phyloP scores from a whole-genome alignment of 2,113 vertebrate species.

The Ornithorhynchus anatinus region DNA sequence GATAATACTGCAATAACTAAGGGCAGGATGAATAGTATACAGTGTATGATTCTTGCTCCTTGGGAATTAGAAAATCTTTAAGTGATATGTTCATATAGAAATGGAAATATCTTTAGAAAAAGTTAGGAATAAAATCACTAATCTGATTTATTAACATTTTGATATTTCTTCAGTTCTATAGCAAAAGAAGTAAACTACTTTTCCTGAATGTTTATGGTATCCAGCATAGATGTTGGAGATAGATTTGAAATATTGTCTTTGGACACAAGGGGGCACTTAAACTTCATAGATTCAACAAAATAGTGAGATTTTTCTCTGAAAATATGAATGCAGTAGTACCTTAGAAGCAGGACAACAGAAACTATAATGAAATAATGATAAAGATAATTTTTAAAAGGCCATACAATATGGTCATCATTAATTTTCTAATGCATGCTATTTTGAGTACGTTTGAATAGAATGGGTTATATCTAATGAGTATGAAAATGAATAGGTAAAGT shows the following conservation, averaged over 20 bases:
- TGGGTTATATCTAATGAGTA: background rate
- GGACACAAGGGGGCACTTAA: constrained; percentile 75
- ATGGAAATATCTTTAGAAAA: too few species aligned
- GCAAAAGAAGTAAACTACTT: background rate
- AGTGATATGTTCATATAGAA: too few species aligned
- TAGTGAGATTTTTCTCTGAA: background rate
- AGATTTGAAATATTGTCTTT: constrained; percentile 14
- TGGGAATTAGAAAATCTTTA: background rate
- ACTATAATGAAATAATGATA: background rate
- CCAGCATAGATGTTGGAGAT: background rate
- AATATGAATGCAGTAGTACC: background rate
- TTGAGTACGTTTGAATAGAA: background rate
- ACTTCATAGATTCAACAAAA: constrained; percentile 25
- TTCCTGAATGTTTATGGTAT: fast-evolving
- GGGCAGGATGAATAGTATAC: background rate
- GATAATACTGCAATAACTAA: background rate
- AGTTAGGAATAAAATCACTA: background rate
- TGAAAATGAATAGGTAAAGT: background rate
- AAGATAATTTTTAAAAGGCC: background rate
- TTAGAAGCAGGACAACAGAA: constrained; percentile 8
- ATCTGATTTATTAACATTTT: background rate
- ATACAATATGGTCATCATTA: background rate
- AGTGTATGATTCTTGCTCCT: background rate
- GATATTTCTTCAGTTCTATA: background rate
- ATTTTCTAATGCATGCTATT: background rate